These are phyloP conservation scores for Nerophis ophidion DNA, from an alignment of 2,113 vertebrate species.

Conservation along the genomic window DNA sequence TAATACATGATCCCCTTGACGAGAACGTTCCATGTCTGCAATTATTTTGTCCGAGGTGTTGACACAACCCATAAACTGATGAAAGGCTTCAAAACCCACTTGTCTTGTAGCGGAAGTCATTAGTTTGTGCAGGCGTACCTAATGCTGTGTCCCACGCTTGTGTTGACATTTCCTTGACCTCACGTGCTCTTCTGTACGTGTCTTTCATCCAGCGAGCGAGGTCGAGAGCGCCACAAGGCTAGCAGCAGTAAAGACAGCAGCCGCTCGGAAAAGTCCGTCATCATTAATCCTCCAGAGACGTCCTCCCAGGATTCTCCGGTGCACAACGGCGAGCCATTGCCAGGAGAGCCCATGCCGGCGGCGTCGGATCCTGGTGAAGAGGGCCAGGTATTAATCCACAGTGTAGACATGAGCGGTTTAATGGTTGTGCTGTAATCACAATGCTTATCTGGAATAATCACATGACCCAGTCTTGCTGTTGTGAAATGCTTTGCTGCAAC, in stretches of 20 bases:
- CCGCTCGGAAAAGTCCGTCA: constrained; percentile 84
- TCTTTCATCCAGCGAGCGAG: constrained; percentile 71
- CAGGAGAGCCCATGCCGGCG: constrained; percentile 76
- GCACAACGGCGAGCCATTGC: constrained; percentile 74
- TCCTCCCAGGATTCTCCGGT: constrained; percentile 61
- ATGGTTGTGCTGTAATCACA: constrained; percentile 3
- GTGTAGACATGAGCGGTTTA: no score
- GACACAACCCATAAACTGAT: neutral
- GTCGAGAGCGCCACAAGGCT: constrained; percentile 83
- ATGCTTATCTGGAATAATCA: constrained; percentile 19
- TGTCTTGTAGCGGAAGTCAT: no score
- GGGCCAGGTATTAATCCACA: constrained; percentile 70
- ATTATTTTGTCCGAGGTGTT: neutral
- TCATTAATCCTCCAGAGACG: constrained; percentile 81
- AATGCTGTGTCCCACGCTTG: no score
- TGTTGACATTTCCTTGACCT: neutral
- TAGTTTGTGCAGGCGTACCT: no score
- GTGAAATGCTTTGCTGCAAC: no score
- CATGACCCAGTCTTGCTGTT: neutral
- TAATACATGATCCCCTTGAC: neutral
- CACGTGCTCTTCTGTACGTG: neutral
- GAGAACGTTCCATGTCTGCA: neutral
- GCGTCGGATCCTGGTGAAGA: constrained; percentile 68
- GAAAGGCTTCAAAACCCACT: no score
- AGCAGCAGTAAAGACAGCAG: constrained; percentile 82